A percentile compares a stretch with the other conserved stretches of the same genome.
Evolutionary conservation across 2,113 vertebrate genomes (phyloP).

Genomic region (Rafetus swinhoei): DNA sequence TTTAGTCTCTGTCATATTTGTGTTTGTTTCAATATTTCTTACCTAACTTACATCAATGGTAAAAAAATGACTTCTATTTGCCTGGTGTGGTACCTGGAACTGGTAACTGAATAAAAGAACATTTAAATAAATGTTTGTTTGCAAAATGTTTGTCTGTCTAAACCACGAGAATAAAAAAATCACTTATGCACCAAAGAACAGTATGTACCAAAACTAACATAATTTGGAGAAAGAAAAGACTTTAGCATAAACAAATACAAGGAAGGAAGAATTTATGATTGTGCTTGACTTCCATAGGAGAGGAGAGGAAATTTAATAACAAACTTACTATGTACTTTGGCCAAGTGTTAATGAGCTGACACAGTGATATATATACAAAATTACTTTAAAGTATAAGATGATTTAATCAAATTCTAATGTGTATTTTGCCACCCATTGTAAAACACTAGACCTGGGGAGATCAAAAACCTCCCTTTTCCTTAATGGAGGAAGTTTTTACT

Average conservation of each 20-base stretch:
- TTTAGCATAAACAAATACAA: slow-evolving; percentile 60
- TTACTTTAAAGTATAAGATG: slow-evolving; percentile 61
- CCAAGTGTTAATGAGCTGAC: slow-evolving; percentile 60
- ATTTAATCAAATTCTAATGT: slow-evolving; percentile 55
- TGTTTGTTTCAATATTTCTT: background rate
- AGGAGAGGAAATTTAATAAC: slow-evolving; percentile 71
- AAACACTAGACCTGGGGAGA: slow-evolving; percentile 57
- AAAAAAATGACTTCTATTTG: background rate
- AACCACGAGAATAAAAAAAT: slow-evolving; percentile 53
- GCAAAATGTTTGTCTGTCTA: slow-evolving; percentile 41
- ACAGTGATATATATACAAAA: slow-evolving; percentile 53
- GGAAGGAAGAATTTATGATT: slow-evolving; percentile 57
- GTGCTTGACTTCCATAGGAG: slow-evolving; percentile 60
- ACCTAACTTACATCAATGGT: background rate
- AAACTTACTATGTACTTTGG: slow-evolving; percentile 72
- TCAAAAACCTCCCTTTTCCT: slow-evolving; percentile 57
- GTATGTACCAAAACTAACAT: slow-evolving; percentile 44
- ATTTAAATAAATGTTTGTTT: background rate
- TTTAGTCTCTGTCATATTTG: background rate
- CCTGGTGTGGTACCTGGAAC: background rate
- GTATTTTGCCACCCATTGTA: slow-evolving; percentile 48
- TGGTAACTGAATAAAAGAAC: background rate
- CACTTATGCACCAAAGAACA: slow-evolving; percentile 39
- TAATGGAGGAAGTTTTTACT: slow-evolving; percentile 30
- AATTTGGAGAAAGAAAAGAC: slow-evolving; percentile 36